These are phyloP conservation scores for Diachasma alloeum DNA, from an alignment of 1,140 invertebrate species.

Conservation along the genomic window DNA sequence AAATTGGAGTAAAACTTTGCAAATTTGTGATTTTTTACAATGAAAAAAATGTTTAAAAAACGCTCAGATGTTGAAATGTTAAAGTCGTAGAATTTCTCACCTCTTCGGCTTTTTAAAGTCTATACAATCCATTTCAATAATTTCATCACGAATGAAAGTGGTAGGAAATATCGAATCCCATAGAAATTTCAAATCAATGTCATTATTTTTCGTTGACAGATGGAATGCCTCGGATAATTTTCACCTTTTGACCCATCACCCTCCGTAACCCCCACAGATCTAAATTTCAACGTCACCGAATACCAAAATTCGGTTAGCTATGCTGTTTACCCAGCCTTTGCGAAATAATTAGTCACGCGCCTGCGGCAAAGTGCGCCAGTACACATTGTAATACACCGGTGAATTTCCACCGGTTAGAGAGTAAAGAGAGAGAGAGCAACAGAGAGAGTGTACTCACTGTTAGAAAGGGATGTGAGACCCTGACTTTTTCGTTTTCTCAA, in stretches of 20 bases:
- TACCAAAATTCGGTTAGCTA: neutral
- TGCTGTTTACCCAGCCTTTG: neutral
- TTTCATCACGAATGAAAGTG: no score
- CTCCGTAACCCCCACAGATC: neutral
- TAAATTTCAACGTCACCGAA: neutral
- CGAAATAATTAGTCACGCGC: constrained; percentile 11
- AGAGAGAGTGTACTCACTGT: neutral
- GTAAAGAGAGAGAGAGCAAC: neutral
- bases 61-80: no score
- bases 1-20: no score
- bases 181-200: no score
- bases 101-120: no score
- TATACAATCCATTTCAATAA: no score
- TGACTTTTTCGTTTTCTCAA: constrained; percentile 12
- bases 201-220: no score
- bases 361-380: constrained; percentile 4
- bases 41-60: no score
- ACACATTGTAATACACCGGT: constrained; percentile 9
- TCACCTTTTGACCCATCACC: neutral
- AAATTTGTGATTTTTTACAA: no score
- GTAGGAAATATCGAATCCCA: no score
- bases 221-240: no score
- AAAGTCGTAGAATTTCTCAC: no score
- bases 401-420: neutral
- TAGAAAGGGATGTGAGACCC: constrained; percentile 14